These are phyloP conservation scores for Camptogramma bilineatum DNA, from an alignment of 2,888 invertebrate species.

Conservation along the genomic window DNA sequence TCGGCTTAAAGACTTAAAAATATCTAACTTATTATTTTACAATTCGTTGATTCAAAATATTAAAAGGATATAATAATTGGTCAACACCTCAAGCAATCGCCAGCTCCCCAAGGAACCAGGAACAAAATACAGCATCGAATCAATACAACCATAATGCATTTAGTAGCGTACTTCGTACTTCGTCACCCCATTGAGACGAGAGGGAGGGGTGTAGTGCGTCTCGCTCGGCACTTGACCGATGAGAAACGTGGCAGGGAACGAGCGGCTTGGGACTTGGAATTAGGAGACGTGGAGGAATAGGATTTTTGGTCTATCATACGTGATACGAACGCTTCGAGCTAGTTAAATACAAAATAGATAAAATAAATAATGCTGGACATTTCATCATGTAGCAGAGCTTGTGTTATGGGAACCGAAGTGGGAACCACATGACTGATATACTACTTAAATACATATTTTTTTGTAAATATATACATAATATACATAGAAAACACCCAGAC, in stretches of 20 bases:
- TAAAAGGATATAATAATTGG: neutral
- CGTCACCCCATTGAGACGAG: conserved; percentile 43
- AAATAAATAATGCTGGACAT: too few species aligned
- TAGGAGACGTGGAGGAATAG: conserved; percentile 4
- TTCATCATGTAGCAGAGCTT: too few species aligned
- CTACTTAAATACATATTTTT: too few species aligned
- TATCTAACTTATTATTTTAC: neutral
- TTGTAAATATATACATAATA: too few species aligned
- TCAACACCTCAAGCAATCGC: neutral
- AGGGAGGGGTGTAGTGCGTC: conserved; percentile 37
- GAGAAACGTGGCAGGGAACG: conserved; percentile 61
- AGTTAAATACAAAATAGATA: too few species aligned
- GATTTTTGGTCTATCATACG: neutral
- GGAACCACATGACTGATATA: too few species aligned
- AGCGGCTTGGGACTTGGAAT: conserved; percentile 51
- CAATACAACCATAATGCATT: conserved; percentile 41
- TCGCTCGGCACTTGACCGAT: conserved; percentile 62
- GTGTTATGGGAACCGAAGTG: too few species aligned
- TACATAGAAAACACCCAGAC: too few species aligned
- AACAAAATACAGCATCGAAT: conserved; percentile 32
- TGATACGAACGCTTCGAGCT: neutral
- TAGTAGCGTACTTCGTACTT: conserved; percentile 35
- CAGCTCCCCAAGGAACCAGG: conserved; percentile 17
- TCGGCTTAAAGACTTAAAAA: too few species aligned
- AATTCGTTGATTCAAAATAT: neutral